Evolutionary conservation across 2,113 vertebrate genomes (phyloP), one percentile per base, ranked within the genome.

Genomic region (Brachypodius melanocephalos): DNA sequence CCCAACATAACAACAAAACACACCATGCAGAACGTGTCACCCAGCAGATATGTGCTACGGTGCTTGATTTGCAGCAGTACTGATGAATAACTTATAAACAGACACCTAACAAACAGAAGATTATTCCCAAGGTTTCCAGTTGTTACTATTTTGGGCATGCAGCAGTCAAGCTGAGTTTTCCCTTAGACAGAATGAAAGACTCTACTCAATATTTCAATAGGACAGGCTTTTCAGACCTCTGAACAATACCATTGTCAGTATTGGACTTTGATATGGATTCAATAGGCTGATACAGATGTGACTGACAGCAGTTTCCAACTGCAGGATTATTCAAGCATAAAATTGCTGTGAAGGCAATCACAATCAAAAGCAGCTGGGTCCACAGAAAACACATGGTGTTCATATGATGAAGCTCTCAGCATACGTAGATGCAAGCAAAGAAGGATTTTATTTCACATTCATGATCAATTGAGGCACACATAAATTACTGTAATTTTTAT

Each of bases 401-500:
- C 92, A 84, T 61, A 67, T 25, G 85, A 92, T 1, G 8, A 67
- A 71, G 40, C 43, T 73, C 62, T 85, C n/a, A 34, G 73, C 8
- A 2, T 49, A 91, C 0, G 1, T 69, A 79, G 90, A 84, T 78
- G 65, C 51, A 91, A 96, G 72, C 2, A 81, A 88, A 38, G 57
- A 46, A 80, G 17, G 72, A 90, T 86, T 97, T 90, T 91, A 91
- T 55, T 96, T 74, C 63, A 48, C 62, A 63, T 95, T 91, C 79
- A 83, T 8, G 71, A 97, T 79, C 87, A 85, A 62, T 38, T 82
- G 81, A 89, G 78, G 54, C 59, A 34, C 49, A 54, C 59, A 93
- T 73, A 91, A 95, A 96, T 96, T 82, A 79, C 67, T 91, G 74
- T 74, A 83, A 79, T 94, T 94, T 95, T 91, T 94, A 79, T 93